Conservation (phyloP, 2,888 invertebrate genomes). For the Erebia aethiops region DNA sequence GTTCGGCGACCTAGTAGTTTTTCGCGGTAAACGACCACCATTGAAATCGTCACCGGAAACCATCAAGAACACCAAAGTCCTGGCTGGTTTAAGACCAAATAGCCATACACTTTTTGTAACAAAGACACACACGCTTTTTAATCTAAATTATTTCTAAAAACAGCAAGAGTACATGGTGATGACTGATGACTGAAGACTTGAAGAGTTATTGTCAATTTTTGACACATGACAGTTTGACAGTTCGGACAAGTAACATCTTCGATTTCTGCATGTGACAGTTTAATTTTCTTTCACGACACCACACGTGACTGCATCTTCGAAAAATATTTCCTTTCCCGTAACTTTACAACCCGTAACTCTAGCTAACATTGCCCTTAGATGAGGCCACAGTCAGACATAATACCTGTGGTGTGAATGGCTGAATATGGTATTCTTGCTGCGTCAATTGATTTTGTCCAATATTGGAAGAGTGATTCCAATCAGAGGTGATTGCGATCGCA, state of each 20-base stretch:
- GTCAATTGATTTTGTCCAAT: too few species aligned
- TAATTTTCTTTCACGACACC: background rate
- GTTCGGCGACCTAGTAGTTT: constrained; percentile 86
- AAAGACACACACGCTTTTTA: constrained; percentile 67
- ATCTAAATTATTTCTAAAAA: constrained; percentile 62
- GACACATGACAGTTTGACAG: constrained; percentile 35
- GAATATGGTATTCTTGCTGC: too few species aligned
- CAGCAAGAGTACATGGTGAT: constrained; percentile 51
- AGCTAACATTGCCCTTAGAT: too few species aligned
- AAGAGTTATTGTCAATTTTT: constrained; percentile 53
- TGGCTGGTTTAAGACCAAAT: constrained; percentile 68
- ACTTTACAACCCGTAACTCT: too few species aligned
- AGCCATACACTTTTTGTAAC: constrained; percentile 62
- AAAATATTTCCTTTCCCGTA: background rate
- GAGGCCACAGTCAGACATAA: too few species aligned
- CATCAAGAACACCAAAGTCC: constrained; percentile 78
- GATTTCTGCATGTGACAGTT: constrained; percentile 26
- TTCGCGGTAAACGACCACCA: constrained; percentile 85
- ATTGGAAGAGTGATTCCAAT: too few species aligned
- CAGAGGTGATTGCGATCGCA: too few species aligned
- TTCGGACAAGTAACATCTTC: too few species aligned
- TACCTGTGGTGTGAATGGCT: too few species aligned
- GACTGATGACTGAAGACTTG: constrained; percentile 43
- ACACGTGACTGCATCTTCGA: background rate
- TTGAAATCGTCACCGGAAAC: constrained; percentile 84